These are phyloP conservation scores for Xyrichtys novacula DNA, from an alignment of 2,797 vertebrate genomes.

Conservation along the genomic window DNA sequence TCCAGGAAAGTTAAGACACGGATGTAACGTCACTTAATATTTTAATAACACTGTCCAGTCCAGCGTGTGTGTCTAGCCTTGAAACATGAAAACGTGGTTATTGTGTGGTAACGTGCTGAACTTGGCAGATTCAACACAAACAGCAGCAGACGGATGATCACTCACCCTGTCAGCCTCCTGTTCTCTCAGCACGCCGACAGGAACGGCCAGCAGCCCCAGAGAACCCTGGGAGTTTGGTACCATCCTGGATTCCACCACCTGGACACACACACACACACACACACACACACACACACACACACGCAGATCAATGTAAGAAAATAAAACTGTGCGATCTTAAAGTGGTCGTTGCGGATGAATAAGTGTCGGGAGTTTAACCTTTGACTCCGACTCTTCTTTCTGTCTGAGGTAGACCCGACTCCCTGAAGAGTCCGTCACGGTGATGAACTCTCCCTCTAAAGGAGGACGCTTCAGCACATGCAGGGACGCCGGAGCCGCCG, in stretches of 20 bases:
- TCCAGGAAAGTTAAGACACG: too few species aligned
- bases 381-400: constrained; percentile 73
- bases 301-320: not conserved
- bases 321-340: too few species aligned
- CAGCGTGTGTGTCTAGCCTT: too few species aligned
- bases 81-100: not conserved
- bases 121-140: not conserved
- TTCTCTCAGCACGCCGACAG: constrained; percentile 89
- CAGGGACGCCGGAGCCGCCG: constrained; percentile 11
- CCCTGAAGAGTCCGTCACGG: constrained; percentile 89
- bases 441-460: constrained; percentile 91
- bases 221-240: constrained; percentile 70
- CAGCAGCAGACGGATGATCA: not conserved
- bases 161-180: constrained; percentile 88
- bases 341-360: too few species aligned
- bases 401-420: constrained; percentile 89
- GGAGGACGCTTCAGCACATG: constrained; percentile 88
- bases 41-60: too few species aligned
- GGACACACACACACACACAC: constrained; percentile 3
- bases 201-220: constrained; percentile 86
- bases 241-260: constrained; percentile 71
- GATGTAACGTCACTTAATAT: too few species aligned
- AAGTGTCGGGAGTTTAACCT: constrained; percentile 47
- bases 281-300: constrained; percentile 4
- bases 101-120: not conserved